Evolutionary conservation across 2,888 invertebrate genomes (phyloP).

Genomic region (Busseola fusca): DNA sequence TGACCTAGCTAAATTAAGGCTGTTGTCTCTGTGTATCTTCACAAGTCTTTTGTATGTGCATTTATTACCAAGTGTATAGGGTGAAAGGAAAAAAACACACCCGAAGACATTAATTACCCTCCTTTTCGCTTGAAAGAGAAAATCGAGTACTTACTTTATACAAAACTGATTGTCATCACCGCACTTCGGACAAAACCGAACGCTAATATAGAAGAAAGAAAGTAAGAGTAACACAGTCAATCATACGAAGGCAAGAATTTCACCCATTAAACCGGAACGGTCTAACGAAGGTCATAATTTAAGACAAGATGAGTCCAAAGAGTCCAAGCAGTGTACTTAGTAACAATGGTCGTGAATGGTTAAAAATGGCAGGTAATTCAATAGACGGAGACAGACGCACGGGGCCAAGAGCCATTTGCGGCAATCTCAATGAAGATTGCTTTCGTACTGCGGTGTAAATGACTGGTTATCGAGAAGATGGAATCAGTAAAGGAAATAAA

Average conservation of each 20-base stretch:
- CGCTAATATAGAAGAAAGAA: conserved; percentile 73
- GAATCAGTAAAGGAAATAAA: conserved; percentile 50
- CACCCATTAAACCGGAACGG: conserved; percentile 67
- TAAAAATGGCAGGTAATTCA: conserved; percentile 78
- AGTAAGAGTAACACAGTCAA: conserved; percentile 71
- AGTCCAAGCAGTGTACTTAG: conserved; percentile 65
- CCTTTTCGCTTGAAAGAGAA: conserved; percentile 37
- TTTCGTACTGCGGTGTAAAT: conserved; percentile 58
- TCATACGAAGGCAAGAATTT: conserved; percentile 65
- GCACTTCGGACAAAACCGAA: conserved; percentile 39
- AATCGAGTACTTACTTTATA: conserved; percentile 31
- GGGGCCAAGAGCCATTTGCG: conserved; percentile 56
- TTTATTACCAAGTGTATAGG: conserved; percentile 6
- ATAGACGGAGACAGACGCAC: conserved; percentile 40
- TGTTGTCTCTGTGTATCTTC: conserved; percentile 6
- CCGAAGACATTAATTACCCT: conserved; percentile 35
- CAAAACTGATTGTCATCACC: conserved; percentile 44
- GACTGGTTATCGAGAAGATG: conserved; percentile 55
- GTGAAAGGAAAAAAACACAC: conserved; percentile 31
- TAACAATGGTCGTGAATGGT: conserved; percentile 73
- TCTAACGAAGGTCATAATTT: conserved; percentile 74
- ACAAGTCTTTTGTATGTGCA: not conserved
- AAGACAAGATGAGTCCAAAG: conserved; percentile 75
- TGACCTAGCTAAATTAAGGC: conserved; percentile 42
- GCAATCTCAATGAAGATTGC: conserved; percentile 47